Evolutionary conservation across 2,888 invertebrate species (phyloP), one percentile per base, ranked within the genome.

Genomic region (Hartigia nigra): DNA sequence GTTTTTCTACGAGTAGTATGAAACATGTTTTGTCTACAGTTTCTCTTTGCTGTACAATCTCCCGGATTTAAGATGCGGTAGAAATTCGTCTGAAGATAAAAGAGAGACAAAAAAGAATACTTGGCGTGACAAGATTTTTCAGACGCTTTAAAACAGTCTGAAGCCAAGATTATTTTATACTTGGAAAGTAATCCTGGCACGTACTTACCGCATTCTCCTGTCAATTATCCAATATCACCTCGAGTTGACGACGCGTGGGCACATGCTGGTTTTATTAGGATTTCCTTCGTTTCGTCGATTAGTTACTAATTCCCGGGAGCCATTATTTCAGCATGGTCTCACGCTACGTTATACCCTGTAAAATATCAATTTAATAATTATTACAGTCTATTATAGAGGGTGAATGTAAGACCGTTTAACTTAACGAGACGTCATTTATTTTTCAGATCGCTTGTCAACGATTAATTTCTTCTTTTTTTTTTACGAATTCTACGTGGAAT

Each of bases 201-300:
- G 55, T 55, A 55, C 55, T 23, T 55, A 55, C 55, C 9, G 23
- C 55, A 72, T 84, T 81, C 80, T 83, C 83, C 81, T 81, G 79
- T 74, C 88, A 86, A 90, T 90, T 90, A 90, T 90, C 86, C 87
- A 90, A 90, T 90, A 86, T 86, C 34, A 82, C 79, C 80, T 77
- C 78, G 76, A 72, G 23, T 72, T 72, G 34, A 23, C 55, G 23
- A 55, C 55, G 77, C 77, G 79, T 80, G 77, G 80, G 80, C 77
- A 74, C 70, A 81, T 70, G 79, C 82, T 81, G 74, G 69, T 83
- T 87, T 83, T 85, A 88, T 87, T 87, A 88, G 87, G 87, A 89
- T 88, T 88, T 89, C 87, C 89, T 88, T 84, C 81, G 78, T 86
- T 86, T 84, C 83, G 80, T 86, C 84, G 85, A 87, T 87, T 85